Evolutionary conservation across 64 coral and sea anemone genomes (phyloP), one percentile per base, ranked within the genome.

Genomic region (Pocillopora damicornis): DNA sequence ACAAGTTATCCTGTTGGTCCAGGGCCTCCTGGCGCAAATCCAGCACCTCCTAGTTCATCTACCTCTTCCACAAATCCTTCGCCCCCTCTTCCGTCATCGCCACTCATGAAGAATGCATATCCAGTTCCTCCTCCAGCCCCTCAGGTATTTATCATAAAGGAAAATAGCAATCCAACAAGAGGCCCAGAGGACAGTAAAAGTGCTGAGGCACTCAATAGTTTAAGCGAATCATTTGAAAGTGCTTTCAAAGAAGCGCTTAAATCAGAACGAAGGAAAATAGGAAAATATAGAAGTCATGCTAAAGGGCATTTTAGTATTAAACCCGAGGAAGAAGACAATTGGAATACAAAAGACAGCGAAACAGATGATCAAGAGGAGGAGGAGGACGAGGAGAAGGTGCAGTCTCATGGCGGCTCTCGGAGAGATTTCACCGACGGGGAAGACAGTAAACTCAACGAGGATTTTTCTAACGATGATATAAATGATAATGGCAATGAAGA

Each of bases 91-190:
- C 65, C 81, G 13, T 66, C 63, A 26, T 58, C 30, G 26, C 63
- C 63, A 15, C 22, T 20, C 12, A 6, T 20, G 37, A 42, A 73
- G 62, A n/a, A 36, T 26, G 65, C 38, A 9, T 85, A 85, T 30
- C 64, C 64, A 2, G 81, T 18, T 18, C 81, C 64, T 73, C 81
- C 81, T n/a, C 38, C 81, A 67, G 35, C 81, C 38, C 81, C 81
- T 85, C 81, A 85, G 42, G 81, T 85, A 85, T 85, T 85, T 73
- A 85, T 85, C 38, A 85, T 85, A 20, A 85, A 85, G 64, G 81
- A 85, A 59, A 73, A 73, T 73, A 73, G 17, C 36, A 65, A 18
- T 72, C 58, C 81, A 15, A 17, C 81, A 1, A 85, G 56, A 73
- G 81, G 71, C 62, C 35, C 37, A n/a, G 65, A 85, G 14, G 81